phyloP scores from a whole-genome alignment of 2,888 invertebrate species.

The Melanchra persicariae region DNA sequence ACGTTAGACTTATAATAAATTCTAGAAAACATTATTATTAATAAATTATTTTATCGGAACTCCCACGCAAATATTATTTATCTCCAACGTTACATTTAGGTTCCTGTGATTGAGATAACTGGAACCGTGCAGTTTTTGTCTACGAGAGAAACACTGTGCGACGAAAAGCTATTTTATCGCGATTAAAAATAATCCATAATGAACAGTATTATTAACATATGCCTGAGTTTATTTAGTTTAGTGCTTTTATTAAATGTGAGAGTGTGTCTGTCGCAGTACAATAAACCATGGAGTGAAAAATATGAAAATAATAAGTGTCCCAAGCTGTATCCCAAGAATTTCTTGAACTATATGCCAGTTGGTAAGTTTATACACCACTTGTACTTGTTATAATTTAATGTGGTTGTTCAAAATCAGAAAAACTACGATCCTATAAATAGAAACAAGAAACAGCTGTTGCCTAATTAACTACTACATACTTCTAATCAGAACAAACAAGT shows the following conservation, averaged over 20 bases:
- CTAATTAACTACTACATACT: neutral
- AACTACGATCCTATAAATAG: neutral
- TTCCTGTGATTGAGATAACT: slow-evolving; percentile 72
- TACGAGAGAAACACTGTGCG: slow-evolving; percentile 41
- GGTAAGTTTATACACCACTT: slow-evolving; percentile 80
- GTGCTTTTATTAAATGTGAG: slow-evolving; percentile 75
- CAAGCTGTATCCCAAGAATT: slow-evolving; percentile 89
- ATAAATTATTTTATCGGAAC: slow-evolving; percentile 71
- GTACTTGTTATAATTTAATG: slow-evolving; percentile 1
- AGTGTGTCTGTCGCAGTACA: slow-evolving; percentile 81
- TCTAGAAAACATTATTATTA: slow-evolving; percentile 34
- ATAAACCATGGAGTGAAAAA: slow-evolving; percentile 87
- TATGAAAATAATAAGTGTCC: slow-evolving; percentile 90
- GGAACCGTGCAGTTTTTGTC: slow-evolving; percentile 44
- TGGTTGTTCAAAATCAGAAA: neutral
- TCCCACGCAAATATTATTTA: slow-evolving; percentile 75
- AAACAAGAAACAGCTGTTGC: slow-evolving; percentile 39
- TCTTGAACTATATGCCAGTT: slow-evolving; percentile 89
- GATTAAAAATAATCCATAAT: slow-evolving; percentile 60
- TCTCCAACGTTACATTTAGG: slow-evolving; percentile 67
- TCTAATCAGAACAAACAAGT: neutral
- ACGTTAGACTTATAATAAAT: slow-evolving; percentile 30
- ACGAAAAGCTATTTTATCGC: slow-evolving; percentile 35
- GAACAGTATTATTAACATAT: slow-evolving; percentile 65
- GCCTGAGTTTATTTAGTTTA: slow-evolving; percentile 72